Base-by-base conservation (phyloP, 2,888 invertebrate species). In the Orchesellides sinensis region DNA sequence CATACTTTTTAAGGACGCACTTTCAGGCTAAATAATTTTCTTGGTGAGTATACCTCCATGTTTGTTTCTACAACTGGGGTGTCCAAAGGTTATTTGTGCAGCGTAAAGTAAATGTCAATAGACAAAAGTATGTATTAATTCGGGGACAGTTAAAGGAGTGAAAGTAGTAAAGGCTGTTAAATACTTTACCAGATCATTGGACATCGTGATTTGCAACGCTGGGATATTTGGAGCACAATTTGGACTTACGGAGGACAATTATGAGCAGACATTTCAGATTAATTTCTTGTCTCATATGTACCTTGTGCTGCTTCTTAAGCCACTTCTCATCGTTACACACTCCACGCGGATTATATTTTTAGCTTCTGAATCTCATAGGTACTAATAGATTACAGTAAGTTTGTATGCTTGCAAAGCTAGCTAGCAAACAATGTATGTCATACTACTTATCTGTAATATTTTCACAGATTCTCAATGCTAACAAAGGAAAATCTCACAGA, bases 291-390 rank as follows among this genome's bases (percentile, higher is more conserved):
- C 95, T 5, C 96, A 96, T 88, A 93, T 94, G 90, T 95, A 96
- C 89, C 90, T 98, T 23, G 94, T 96, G 0, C 90, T 95, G 61
- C 91, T 96, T 61, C 90, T 97, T 59, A 93, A 95, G 87, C 92
- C 94, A 0, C 89, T 95, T 32, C 91, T 97, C 65, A 92, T 92
- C 86, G 92, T 92, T 85, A 93, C 93, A 1, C 92, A 93, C 0
- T 91, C 91, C 54, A 89, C 92, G 6, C 92, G 98, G 88, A 93
- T 98, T 40, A 93, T 98, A 1, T 93, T 97, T 88, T 92, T 98
- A 0, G 95, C 97, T 0, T 98, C 98, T 6, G 95, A 97, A 90
- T 96, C 96, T 0, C 97, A 98, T 89, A 93, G 95, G 95, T 96
- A 90, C 88, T 73, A 27, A 4, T 17, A 81, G 6, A 32, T 70